phyloP scores from a whole-genome alignment of 2,113 vertebrate genomes.

The Anthoscopus minutus region DNA sequence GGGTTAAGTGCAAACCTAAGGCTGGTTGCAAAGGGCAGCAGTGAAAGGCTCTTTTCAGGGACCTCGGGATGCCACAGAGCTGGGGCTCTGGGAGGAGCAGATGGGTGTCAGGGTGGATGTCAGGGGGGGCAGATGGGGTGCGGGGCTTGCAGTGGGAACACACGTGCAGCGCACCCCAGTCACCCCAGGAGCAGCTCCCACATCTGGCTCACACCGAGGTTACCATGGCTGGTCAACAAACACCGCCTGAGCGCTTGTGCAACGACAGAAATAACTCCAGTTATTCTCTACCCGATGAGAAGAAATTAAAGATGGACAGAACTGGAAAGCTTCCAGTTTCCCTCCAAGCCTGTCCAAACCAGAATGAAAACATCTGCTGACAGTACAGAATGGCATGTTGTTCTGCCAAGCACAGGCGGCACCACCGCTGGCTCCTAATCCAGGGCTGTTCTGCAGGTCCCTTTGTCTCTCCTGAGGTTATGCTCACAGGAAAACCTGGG shows the following conservation, averaged over 20 bases:
- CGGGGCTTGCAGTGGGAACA: fast-evolving
- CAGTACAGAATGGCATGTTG: background rate
- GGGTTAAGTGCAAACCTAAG: fast-evolving
- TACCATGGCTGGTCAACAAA: slow-evolving; percentile 53
- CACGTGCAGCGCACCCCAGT: fast-evolving
- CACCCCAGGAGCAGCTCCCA: background rate
- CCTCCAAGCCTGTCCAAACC: slow-evolving; percentile 7
- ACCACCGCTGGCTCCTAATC: background rate
- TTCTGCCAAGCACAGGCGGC: background rate
- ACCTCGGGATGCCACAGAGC: background rate
- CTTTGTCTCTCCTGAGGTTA: background rate
- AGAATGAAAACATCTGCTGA: slow-evolving; percentile 34
- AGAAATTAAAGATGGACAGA: slow-evolving; percentile 27
- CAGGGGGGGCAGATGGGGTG: fast-evolving
- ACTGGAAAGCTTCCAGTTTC: background rate
- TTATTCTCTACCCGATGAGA: background rate
- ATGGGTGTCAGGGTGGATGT: no score
- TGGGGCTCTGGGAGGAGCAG: fast-evolving
- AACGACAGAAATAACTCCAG: slow-evolving; percentile 40
- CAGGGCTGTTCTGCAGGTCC: background rate
- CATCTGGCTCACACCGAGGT: background rate
- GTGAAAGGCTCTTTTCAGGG: background rate
- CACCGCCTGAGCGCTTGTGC: slow-evolving; percentile 8
- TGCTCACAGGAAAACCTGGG: background rate
- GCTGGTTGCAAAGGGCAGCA: background rate